Base-by-base conservation (phyloP, 2,113 vertebrate species). In the Crotalus viridis region DNA sequence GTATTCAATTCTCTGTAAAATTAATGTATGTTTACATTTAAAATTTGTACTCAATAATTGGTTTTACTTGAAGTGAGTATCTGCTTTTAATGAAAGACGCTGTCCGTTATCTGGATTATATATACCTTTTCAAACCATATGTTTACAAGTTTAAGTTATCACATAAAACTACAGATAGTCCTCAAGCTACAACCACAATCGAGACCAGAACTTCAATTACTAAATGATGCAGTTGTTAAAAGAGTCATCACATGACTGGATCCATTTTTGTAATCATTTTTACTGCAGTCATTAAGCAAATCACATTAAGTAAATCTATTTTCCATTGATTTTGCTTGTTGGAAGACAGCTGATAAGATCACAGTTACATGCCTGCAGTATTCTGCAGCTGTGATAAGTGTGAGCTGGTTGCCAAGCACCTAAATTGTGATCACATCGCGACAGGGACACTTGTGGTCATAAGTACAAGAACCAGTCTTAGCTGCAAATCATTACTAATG, bases 1-100 rank as follows among this genome's bases (percentile, higher is more conserved):
- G 98, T 98, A 97, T 94, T 81, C 74, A 81, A 3, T 81, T 43
- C 6, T 81, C 74, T 81, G 33, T 43, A 81, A 81, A 43, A 81
- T 81, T 81, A 39, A 81, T 7, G n/a, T 74, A 74, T 0, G 19
- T 81, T 81, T 81, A 21, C 33, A 43, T 81, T 81, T 81, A 81
- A 64, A 4, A 13, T 7, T 8, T 81, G 10, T 24, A 10, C 21
- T 26, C 9, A 26, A 28, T 10, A 19, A 55, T 74, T 61, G 3
- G 9, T n/a, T 9, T 46, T 81, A 55, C 13, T 64, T 86, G 55
- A 86, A 26, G 13, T 81, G 22, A 74, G 59, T 8, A 24, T 43
- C 43, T 57, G 5, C 85, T 33, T 86, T 19, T 59, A 28, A 57
- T 43, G 59, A 28, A 51, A 17, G 85, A 61, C 0, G 21, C 52